Conservation (phyloP, 1,140 invertebrate genomes). For the Neodiprion lecontei region DNA sequence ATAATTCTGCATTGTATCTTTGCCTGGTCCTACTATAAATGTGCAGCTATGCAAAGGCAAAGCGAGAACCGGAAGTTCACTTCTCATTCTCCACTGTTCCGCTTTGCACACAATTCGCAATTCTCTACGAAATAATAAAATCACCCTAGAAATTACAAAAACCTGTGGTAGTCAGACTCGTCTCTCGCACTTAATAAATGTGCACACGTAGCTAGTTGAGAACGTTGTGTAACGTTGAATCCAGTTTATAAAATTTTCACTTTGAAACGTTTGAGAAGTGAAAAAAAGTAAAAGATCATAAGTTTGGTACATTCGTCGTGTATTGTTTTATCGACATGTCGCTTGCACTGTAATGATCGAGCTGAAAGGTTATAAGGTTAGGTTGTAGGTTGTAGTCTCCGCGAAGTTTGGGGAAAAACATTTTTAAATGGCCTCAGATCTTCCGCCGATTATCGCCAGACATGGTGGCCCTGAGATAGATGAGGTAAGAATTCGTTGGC, state of each 20-base stretch:
- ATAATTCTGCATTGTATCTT: slow-evolving; percentile 44
- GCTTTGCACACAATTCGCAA: slow-evolving; percentile 20
- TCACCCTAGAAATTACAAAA: slow-evolving; percentile 35
- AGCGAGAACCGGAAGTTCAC: slow-evolving; percentile 40
- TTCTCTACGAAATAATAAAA: slow-evolving; percentile 35
- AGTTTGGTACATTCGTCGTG: background rate
- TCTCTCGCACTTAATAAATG: background rate
- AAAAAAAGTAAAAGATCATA: background rate
- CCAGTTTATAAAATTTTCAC: background rate
- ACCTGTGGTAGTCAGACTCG: background rate
- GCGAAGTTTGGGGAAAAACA: background rate
- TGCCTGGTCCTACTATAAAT: slow-evolving; percentile 34
- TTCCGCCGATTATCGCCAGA: background rate
- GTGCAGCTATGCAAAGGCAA: slow-evolving; percentile 28
- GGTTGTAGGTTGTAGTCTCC: background rate
- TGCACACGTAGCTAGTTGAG: background rate
- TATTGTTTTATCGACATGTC: background rate
- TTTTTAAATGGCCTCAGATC: background rate
- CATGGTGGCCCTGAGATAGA: background rate
- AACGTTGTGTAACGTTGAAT: background rate
- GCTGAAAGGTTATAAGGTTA: background rate
- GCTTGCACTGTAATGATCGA: background rate
- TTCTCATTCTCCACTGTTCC: background rate
- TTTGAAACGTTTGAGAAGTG: background rate
- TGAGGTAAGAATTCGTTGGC: background rate